Base-by-base conservation (phyloP, 2,888 invertebrate species). In the Belgica antarctica region DNA sequence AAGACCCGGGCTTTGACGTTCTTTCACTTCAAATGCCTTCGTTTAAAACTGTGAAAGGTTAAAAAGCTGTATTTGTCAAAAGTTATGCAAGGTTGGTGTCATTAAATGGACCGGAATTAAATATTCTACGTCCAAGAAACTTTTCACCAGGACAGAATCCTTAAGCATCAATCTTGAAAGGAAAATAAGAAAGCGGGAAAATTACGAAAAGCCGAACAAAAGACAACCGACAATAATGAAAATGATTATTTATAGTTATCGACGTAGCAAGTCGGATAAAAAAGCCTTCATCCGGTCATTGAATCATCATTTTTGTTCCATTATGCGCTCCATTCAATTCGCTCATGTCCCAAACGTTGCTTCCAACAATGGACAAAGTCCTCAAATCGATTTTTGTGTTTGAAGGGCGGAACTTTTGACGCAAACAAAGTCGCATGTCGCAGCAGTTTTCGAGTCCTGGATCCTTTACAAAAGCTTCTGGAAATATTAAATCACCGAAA, bases 351-450 rank as follows among this genome's bases (percentile, higher is more conserved):
- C 12, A 19, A 28, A 36, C 1, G 2, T 34, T 17, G 25, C 28
- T 31, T 17, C 12, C 34, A 7, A 12, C 4, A 61, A 24, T 4
- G 3, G 1, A 5, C 22, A 24, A 59, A 24, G 10, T 65, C 46
- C 65, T 17, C 1, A 66, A 47, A 47, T 41, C 47, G 46, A 62
- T 62, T 62, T 15, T 34, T 22, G 10, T 19, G 5, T 31, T 31
- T 31, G 34, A 31, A 31, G n/a, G 28, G 47, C 65, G 65, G 47
- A 66, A 66, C 47, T 46, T 66, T 47, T 66, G 27, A 52, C n/a
- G n/a, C n/a, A n/a, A n/a, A n/a, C n/a, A n/a, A n/a, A n/a, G n/a
- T n/a, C n/a, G n/a, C n/a, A n/a, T n/a, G n/a, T n/a, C n/a, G n/a
- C n/a, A n/a, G n/a, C n/a, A n/a, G n/a, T n/a, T n/a, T n/a, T n/a